These are phyloP conservation scores for Agonopterix heracliana DNA, from an alignment of 2,888 invertebrate species.

Conservation along the genomic window DNA sequence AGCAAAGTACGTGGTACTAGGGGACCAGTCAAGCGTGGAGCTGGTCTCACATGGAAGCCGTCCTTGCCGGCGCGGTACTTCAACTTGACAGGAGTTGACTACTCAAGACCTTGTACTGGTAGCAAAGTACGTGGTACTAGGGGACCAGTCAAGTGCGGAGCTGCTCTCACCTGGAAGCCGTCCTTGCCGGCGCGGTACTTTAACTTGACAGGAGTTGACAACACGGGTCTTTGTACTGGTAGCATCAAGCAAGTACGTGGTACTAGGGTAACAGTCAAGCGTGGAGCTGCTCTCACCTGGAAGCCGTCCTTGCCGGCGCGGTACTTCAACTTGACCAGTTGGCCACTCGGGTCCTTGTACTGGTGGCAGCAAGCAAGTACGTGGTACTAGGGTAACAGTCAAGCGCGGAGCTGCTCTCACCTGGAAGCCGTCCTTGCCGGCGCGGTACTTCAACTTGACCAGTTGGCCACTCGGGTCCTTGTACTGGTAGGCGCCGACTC, in stretches of 20 bases:
- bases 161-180: conserved; percentile 56
- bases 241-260: too few species aligned
- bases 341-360: conserved; percentile 80
- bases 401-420: conserved; percentile 23
- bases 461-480: conserved; percentile 80
- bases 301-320: conserved; percentile 70
- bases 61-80: conserved; percentile 73
- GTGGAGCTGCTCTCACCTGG: conserved; percentile 35
- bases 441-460: conserved; percentile 77
- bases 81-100: conserved; percentile 79
- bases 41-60: too few species aligned
- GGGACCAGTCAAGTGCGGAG: background rate
- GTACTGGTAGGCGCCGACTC: conserved; percentile 80
- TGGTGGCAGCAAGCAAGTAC: conserved; percentile 47
- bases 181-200: conserved; percentile 73
- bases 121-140: too few species aligned
- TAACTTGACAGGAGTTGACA: conserved; percentile 60
- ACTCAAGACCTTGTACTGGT: conserved; percentile 82
- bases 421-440: conserved; percentile 71
- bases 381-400: too few species aligned
- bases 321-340: conserved; percentile 77
- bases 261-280: too few species aligned
- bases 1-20: too few species aligned
- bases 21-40: too few species aligned
- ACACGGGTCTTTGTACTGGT: conserved; percentile 43